These are phyloP conservation scores for Erynnis tages DNA, from an alignment of 2,888 invertebrate species.

Conservation along the genomic window DNA sequence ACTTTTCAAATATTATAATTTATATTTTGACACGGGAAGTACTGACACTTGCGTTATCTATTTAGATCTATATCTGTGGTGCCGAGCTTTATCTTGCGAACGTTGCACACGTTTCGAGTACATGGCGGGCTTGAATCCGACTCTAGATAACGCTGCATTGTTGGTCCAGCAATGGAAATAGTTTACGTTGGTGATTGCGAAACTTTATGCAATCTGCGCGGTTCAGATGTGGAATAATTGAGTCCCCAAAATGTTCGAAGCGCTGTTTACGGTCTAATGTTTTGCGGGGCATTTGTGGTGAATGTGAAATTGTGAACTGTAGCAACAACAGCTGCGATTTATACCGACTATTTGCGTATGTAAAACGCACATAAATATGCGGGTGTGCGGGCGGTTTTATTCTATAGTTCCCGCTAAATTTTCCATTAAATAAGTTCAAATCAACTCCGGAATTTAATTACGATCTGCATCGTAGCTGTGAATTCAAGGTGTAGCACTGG, in stretches of 20 bases:
- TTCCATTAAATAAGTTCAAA: slow-evolving; percentile 10
- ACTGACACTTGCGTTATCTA: no score
- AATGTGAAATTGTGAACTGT: slow-evolving; percentile 23
- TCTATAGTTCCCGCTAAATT: slow-evolving; percentile 1
- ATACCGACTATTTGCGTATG: slow-evolving; percentile 23
- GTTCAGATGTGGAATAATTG: slow-evolving; percentile 27
- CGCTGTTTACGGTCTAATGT: slow-evolving; percentile 28
- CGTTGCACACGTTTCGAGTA: slow-evolving; percentile 17
- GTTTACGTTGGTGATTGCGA: slow-evolving; percentile 19
- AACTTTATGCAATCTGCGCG: slow-evolving; percentile 18
- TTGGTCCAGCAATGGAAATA: slow-evolving; percentile 23
- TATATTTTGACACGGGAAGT: no score
- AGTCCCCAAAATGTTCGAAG: slow-evolving; percentile 26
- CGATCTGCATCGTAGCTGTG: not conserved
- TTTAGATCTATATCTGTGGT: no score
- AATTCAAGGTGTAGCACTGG: not conserved
- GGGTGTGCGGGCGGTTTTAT: slow-evolving; percentile 3
- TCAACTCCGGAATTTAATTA: slow-evolving; percentile 17
- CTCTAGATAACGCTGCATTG: slow-evolving; percentile 14
- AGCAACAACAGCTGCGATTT: slow-evolving; percentile 23
- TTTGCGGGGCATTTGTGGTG: slow-evolving; percentile 23
- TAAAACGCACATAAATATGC: slow-evolving; percentile 20
- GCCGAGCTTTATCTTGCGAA: slow-evolving; percentile 13
- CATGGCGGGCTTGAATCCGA: slow-evolving; percentile 16
- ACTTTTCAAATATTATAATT: no score